Base-by-base conservation (phyloP, 2,113 vertebrate species). In the Myotis brandtii region DNA sequence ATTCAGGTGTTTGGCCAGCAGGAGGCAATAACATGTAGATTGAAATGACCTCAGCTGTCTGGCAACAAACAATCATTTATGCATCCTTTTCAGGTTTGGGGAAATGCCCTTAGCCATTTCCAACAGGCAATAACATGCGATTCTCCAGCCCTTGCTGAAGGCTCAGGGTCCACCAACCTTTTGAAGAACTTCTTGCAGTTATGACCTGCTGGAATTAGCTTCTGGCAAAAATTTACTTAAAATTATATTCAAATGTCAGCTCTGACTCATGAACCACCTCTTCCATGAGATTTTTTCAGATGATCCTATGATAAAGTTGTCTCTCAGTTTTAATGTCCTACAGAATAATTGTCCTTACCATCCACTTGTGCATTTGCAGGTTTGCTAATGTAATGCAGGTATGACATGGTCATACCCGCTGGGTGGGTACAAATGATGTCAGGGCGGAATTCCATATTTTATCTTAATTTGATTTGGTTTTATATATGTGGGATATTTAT, bases 291-390 rank as follows among this genome's bases (percentile, higher is more conserved):
- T 69, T 40, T 50, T 32, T 70, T 27, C 70, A 34, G 50, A 70
- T 34, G 50, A n/a, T n/a, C 27, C 21, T 40, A 34, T n/a, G 66
- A 46, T 20, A 52, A 37, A 56, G 5, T 43, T 23, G 13, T 46
- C 52, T n/a, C 5, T 89, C 48, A 70, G 13, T 50, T 48, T 75
- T 54, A 79, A 9, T 8, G 0, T 43, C 67, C 67, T 46, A 2
- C 3, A 37, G 2, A 20, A 43, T 9, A 1, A 14, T 7, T 16
- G 0, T 37, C 27, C 23, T 17, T 20, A 5, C 25, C 5, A 1
- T 16, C 5, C 6, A 40, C 9, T 13, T 43, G 69, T 62, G 17
- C 9, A 14, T 76, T 37, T 52, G 10, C 0, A 3, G 17, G 12
- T 52, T 54, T 54, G 6, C 72, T 43, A 3, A 18, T 43, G 0